Conservation (phyloP, 2,888 invertebrate genomes). For the Eumacrocentrus americanus region DNA sequence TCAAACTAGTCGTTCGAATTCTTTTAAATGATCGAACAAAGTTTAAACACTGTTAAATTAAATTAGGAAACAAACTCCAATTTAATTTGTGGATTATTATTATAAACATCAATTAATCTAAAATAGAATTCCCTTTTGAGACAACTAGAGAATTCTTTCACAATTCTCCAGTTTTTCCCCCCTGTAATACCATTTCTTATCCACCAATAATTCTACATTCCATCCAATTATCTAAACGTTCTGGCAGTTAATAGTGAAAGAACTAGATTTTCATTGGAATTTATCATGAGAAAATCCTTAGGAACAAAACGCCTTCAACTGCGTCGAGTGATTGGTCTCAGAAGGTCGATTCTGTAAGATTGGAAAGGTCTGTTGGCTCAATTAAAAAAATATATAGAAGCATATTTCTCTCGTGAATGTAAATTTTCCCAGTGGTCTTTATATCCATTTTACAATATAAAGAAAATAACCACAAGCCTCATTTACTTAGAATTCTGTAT, state of each 20-base stretch:
- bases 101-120: too few relatives aligned
- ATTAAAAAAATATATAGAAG: not conserved
- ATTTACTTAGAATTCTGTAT: not conserved
- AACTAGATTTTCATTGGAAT: not conserved
- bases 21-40: too few relatives aligned
- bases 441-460: not conserved
- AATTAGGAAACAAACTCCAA: too few relatives aligned
- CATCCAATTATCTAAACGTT: not conserved
- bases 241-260: not conserved
- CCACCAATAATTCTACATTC: not conserved
- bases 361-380: not conserved
- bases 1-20: too few relatives aligned
- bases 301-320: not conserved
- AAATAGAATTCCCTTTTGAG: too few relatives aligned
- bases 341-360: slow-evolving; percentile 5
- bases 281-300: not conserved
- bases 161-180: too few relatives aligned
- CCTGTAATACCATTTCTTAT: too few relatives aligned
- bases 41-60: too few relatives aligned
- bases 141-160: too few relatives aligned
- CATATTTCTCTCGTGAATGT: not conserved
- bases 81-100: too few relatives aligned
- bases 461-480: not conserved
- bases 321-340: not conserved
- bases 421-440: not conserved